A percentile compares a stretch with the other conserved stretches of the same genome.
These are phyloP conservation scores for Machimus rusticus DNA, from an alignment of 2,888 invertebrate genomes.

Conservation along the genomic window DNA sequence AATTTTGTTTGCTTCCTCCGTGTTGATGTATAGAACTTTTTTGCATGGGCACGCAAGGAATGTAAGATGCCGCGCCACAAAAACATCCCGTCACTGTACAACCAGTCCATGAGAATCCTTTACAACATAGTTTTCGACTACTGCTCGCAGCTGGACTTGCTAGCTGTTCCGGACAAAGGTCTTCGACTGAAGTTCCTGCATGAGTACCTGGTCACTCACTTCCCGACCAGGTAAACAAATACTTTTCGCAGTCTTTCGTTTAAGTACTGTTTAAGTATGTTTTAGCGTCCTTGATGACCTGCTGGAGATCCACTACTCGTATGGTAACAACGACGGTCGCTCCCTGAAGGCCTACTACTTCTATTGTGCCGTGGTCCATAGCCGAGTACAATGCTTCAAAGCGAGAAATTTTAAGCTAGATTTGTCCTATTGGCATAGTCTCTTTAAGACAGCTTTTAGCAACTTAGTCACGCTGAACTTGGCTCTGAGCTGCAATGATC, in stretches of 20 bases:
- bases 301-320: constrained; percentile 39
- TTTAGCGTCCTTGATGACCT: constrained; percentile 46
- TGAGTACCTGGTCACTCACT: constrained; percentile 31
- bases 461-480: constrained; percentile 47
- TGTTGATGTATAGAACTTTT: background rate
- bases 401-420: constrained; percentile 46
- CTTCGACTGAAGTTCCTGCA: constrained; percentile 29
- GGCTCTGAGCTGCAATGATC: constrained; percentile 48
- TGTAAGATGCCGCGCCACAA: constrained; percentile 46
- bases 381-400: constrained; percentile 41
- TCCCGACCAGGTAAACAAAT: constrained; percentile 38
- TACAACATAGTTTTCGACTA: constrained; percentile 41
- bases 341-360: constrained; percentile 47
- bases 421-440: constrained; percentile 44
- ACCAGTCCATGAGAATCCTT: constrained; percentile 31
- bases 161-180: background rate
- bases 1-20: background rate
- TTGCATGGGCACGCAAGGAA: background rate
- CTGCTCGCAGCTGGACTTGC: constrained; percentile 30
- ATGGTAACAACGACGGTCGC: constrained; percentile 3
- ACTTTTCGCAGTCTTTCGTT: background rate
- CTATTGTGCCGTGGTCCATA: constrained; percentile 42
- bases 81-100: constrained; percentile 43
- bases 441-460: constrained; percentile 45
- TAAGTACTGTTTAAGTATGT: background rate